These are phyloP conservation scores for Palloptera scutellata DNA, from an alignment of 2,888 invertebrate species.

Conservation along the genomic window DNA sequence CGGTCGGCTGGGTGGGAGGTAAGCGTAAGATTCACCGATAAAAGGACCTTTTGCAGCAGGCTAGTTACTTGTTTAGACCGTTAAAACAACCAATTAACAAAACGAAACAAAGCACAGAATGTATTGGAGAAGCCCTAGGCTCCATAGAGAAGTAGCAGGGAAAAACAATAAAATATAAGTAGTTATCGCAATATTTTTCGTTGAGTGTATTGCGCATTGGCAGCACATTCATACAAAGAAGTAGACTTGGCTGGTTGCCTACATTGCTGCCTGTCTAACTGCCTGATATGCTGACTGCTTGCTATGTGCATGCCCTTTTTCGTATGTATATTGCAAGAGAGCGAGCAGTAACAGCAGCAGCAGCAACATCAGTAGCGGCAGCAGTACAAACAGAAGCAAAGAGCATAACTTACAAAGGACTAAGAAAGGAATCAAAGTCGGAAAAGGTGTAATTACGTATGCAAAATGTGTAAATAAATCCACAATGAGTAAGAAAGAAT, in stretches of 20 bases:
- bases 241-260: background rate
- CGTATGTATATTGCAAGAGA: background rate
- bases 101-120: background rate
- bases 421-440: constrained; percentile 7
- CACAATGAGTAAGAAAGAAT: constrained; percentile 4
- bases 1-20: too few species aligned
- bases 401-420: too few species aligned
- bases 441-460: constrained; percentile 34
- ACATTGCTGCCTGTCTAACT: background rate
- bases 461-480: constrained; percentile 35
- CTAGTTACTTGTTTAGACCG: too few species aligned
- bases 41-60: too few species aligned
- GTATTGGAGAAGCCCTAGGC: too few species aligned
- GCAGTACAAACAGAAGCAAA: background rate
- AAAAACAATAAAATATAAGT: too few species aligned
- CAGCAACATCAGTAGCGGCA: background rate
- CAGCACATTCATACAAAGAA: background rate
- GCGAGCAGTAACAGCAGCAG: background rate
- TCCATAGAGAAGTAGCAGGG: background rate
- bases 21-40: too few species aligned
- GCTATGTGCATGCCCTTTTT: background rate
- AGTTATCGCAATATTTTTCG: too few species aligned
- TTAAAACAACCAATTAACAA: too few species aligned
- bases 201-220: too few species aligned
- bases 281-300: background rate